Conservation (phyloP, 2,797 vertebrate species). For the Lateolabrax maculatus region DNA sequence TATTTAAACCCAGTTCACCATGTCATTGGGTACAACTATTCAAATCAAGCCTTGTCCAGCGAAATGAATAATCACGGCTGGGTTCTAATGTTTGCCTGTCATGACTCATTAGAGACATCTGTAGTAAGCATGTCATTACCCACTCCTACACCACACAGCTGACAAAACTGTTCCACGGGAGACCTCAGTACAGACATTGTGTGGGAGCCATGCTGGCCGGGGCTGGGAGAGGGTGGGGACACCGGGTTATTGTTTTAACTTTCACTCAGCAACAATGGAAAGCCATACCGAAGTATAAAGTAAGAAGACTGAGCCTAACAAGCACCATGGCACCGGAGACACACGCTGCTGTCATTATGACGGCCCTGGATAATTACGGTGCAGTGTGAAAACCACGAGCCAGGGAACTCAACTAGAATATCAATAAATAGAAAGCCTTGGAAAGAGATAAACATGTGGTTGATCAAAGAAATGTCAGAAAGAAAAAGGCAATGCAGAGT, state of each 20-base stretch:
- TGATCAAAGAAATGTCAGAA: conserved; percentile 33
- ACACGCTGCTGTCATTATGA: conserved; percentile 47
- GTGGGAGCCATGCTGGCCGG: conserved; percentile 58
- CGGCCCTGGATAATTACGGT: conserved; percentile 58
- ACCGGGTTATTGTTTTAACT: conserved; percentile 25
- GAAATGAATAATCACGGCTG: conserved; percentile 57
- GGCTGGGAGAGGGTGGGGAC: conserved; percentile 28
- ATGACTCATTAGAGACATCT: conserved; percentile 71
- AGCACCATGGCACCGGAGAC: conserved; percentile 38
- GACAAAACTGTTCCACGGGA: conserved; percentile 75
- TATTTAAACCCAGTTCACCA: conserved; percentile 10
- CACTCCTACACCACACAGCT: conserved; percentile 67
- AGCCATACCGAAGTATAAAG: not conserved
- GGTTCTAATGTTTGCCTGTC: conserved; percentile 61
- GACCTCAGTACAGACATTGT: conserved; percentile 57
- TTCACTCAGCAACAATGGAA: conserved; percentile 21
- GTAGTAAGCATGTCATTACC: conserved; percentile 76
- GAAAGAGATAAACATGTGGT: conserved; percentile 14
- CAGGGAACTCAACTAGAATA: conserved; percentile 46
- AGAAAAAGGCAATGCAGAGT: conserved; percentile 2
- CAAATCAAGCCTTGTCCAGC: conserved; percentile 57
- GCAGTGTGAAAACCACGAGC: conserved; percentile 54
- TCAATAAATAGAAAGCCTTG: conserved; percentile 52
- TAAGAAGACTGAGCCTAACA: conserved; percentile 45
- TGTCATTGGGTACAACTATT: conserved; percentile 34